Evolutionary conservation across 2,888 invertebrate species (phyloP), one percentile per base, ranked within the genome.

Genomic region (Lycophotia porphyrea): DNA sequence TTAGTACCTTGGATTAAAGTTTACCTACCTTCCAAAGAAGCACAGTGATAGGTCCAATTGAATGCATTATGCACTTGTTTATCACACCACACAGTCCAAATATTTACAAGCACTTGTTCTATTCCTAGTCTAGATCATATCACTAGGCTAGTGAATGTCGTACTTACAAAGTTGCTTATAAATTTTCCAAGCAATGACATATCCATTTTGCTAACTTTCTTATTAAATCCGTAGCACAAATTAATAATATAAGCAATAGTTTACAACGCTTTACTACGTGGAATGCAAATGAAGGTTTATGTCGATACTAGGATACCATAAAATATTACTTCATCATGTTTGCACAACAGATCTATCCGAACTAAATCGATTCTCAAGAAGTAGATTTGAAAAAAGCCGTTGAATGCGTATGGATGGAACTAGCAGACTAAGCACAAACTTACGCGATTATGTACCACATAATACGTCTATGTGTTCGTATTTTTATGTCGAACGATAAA

Each of bases 131-230:
- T 47, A 64, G 34, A 58, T n/a, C 55, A 15, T 24, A 27, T 47
- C 55, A 49, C 47, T 15, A 58, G 21, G 34, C 27, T 63, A 68
- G n/a, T 66, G 66, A 52, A 36, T 61, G 55, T 47, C 21, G 73
- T 92, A 95, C 96, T 96, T 89, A 96, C 96, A 87, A 96, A 95
- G 83, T 94, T 96, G 88, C 92, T 95, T 77, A 96, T 95, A 78
- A 92, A 93, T 88, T 91, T 94, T 69, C 95, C 95, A 85, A 96
- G 91, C 74, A 95, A 89, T 31, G 93, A 91, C 67, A 96, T 87
- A 93, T 96, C 96, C 96, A 96, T 96, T 61, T 88, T 88, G 42
- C 5, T 69, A 66, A 60, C 18, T 76, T 71, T 78, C 74, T 63
- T 80, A 74, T n/a, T 76, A 58, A 44, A 64, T 76, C 71, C 67